Base-by-base conservation (phyloP, 2,888 invertebrate species). In the Dasysyrphus albostriatus region DNA sequence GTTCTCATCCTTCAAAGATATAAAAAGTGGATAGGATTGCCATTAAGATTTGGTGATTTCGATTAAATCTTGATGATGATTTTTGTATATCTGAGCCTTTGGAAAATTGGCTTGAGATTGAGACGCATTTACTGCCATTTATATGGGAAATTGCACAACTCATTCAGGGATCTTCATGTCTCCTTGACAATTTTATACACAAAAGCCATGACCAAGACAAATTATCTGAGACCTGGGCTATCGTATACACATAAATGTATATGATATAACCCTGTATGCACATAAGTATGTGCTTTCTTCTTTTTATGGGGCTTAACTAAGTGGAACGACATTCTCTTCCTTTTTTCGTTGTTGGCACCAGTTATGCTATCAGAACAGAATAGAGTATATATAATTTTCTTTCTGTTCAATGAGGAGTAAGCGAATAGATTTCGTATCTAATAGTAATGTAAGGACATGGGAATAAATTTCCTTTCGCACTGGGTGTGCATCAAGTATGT, bases 41-140 rank as follows among this genome's bases (percentile, higher is more conserved):
- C 70, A 88, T 88, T 88, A 83, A 88, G 87, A 88, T 83, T 83
- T 83, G 79, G 83, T 88, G 83, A 88, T 88, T 83, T 79, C 83
- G 78, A 83, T 83, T 88, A 88, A 88, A 83, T 83, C 87, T 72
- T 79, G 54, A 75, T 75, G 82, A 74, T 82, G 76, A 77, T 74
- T 82, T 77, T 67, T 69, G 59, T 67, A 61, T 82, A 63, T 73
- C 39, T 85, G 32, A 19, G 34, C 58, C 34, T 39, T 37, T 9
- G 34, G 72, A 16, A 84, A 78, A 82, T 77, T 82, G 77, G 54
- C 74, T 63, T 47, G 59, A 61, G 47, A 42, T 74, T 54, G 58
- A 69, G 56, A 49, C 70, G 56, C 74, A 74, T 74, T 74, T 82
- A 70, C 56, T 78, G 63, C 73, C 82, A 54, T 77, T 85, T 81